Evolutionary conservation across 2,113 vertebrate genomes (phyloP).

Genomic region (Bos javanicus): DNA sequence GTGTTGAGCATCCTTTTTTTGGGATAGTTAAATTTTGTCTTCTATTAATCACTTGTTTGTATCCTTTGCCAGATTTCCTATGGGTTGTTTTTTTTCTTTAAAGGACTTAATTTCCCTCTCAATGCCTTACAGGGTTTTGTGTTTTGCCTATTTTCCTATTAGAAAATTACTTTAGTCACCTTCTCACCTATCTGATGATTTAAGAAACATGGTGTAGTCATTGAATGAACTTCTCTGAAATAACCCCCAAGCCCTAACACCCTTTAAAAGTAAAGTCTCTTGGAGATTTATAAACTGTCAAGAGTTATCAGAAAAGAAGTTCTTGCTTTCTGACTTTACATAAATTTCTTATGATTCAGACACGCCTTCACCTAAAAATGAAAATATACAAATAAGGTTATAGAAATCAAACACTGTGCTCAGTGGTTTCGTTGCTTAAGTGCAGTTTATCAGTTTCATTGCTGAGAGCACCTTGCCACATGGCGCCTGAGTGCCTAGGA

Average conservation of each 20-base stretch:
- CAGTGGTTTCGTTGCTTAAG: not conserved
- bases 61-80: not conserved
- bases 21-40: not conserved
- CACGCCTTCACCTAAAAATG: not conserved
- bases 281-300: not conserved
- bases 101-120: not conserved
- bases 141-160: not conserved
- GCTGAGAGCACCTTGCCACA: not conserved
- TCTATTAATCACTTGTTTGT: not conserved
- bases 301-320: not conserved
- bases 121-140: not conserved
- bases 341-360: conserved; percentile 6
- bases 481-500: not conserved
- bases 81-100: not conserved
- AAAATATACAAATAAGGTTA: not conserved
- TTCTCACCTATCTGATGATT: not conserved
- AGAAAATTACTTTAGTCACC: not conserved
- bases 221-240: not conserved
- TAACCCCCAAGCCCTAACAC: not conserved
- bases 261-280: not conserved
- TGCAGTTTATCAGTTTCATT: not conserved
- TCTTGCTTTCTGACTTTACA: not conserved
- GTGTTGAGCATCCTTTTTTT: not conserved
- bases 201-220: not conserved
- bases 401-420: not conserved